Evolutionary conservation across 2,888 invertebrate species (phyloP), one percentile per base, ranked within the genome.

Genomic region (Theretra japonica): DNA sequence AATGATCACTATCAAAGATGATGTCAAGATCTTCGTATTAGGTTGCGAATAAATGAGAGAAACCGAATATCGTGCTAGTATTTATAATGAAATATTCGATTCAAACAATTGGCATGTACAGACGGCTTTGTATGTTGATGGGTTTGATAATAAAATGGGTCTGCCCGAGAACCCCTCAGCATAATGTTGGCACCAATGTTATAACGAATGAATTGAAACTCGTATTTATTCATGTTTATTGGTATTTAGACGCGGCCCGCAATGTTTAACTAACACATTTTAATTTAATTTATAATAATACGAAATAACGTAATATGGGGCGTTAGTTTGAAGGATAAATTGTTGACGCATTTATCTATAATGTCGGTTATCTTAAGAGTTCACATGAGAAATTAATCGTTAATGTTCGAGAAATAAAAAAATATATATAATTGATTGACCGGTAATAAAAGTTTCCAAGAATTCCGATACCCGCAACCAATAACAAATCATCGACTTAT

Each of bases 51-150:
- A 41, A 3, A 11, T 15, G 11, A 41, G 15, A 41, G 41, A 41
- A 41, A 15, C 41, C 41, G 41, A 41, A 41, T 11, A 41, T 62
- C 15, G 17, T 58, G 58, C 28, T 41, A 30, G 30, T 23, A 58
- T 58, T 30, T 57, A 28, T 25, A 41, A 50, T 53, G 50, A 48
- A 41, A 53, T 53, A 70, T 62, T 60, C 53, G 76, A 79, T 77
- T 73, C 74, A 76, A 73, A 76, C 41, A 73, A 75, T 78, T 78
- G 75, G 75, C 76, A 77, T 76, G 65, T 73, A 73, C 74, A 77
- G 76, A 75, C 73, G 72, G 73, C 79, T 80, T 82, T 82, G 79
- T 82, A 82, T 82, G 80, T 75, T 79, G 78, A 82, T 80, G 75
- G 62, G 73, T 60, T 60, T 25, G 11, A 23, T 69, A 69, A 72